A percentile compares a stretch with the other conserved stretches of the same genome.
phyloP scores from a whole-genome alignment of 2,797 vertebrate genomes.

The Sardinella longiceps region DNA sequence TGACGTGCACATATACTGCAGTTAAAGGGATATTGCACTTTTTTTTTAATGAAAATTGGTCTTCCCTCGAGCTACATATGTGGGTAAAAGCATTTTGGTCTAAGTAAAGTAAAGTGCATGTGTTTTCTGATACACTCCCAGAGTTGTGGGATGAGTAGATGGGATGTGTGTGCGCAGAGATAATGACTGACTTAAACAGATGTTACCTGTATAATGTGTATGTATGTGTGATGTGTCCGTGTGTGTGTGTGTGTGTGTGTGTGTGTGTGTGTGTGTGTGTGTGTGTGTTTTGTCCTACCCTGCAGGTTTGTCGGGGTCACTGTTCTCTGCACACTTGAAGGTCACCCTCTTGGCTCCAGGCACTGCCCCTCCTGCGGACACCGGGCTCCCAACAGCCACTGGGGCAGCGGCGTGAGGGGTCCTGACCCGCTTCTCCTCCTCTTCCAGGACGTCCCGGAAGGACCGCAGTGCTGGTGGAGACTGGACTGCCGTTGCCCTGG shows the following conservation, averaged over 20 bases:
- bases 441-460: conserved; percentile 84
- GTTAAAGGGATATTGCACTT: no score
- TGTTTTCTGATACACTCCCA: background rate
- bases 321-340: conserved; percentile 78
- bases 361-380: conserved; percentile 48
- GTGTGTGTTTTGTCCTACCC: conserved; percentile 73
- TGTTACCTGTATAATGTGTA: no score
- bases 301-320: conserved; percentile 69
- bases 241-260: background rate
- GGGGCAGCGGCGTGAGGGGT: conserved; percentile 50
- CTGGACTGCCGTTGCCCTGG: conserved; percentile 80
- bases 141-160: background rate
- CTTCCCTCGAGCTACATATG: no score
- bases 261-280: background rate
- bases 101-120: no score
- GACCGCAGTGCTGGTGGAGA: conserved; percentile 79
- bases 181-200: background rate
- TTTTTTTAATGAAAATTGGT: no score
- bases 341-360: conserved; percentile 75
- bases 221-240: background rate
- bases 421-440: conserved; percentile 77
- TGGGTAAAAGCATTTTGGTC: no score
- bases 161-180: background rate
- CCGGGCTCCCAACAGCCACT: conserved; percentile 45
- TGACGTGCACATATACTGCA: background rate